Percentiles rank a stretch among this genome's conserved stretches.
Conservation (phyloP, 23 tunicate species). For the Diplosoma virens region DNA sequence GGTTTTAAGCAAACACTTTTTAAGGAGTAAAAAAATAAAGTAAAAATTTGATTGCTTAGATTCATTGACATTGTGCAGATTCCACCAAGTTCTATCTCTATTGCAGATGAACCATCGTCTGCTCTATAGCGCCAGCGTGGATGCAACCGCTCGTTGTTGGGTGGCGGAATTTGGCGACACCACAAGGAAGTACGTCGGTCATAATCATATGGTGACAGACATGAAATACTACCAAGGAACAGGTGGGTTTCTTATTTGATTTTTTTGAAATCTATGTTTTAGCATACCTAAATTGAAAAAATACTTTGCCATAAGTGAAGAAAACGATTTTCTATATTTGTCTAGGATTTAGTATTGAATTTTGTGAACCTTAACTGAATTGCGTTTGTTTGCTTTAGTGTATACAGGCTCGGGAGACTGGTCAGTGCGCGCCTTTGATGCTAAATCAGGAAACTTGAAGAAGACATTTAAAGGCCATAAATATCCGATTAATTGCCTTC, state of each 20-base stretch:
- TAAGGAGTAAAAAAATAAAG: no score
- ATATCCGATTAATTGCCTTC: slow-evolving; percentile 71
- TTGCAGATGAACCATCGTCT: slow-evolving; percentile 60
- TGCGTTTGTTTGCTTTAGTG: no score
- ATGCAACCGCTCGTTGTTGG: slow-evolving; percentile 87
- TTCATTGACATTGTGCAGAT: no score
- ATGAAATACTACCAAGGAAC: slow-evolving; percentile 68
- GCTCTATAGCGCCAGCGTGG: slow-evolving; percentile 84
- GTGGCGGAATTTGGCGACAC: slow-evolving; percentile 92
- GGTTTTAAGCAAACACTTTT: no score
- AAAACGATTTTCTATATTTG: no score
- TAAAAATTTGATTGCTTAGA: no score
- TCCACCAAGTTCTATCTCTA: background rate
- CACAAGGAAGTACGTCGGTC: slow-evolving; percentile 74
- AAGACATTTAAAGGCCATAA: slow-evolving; percentile 76
- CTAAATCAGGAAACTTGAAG: slow-evolving; percentile 75
- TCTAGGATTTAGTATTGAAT: no score
- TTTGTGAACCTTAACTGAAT: no score
- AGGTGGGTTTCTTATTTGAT: no score
- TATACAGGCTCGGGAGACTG: slow-evolving; percentile 83
- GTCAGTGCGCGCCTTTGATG: slow-evolving; percentile 65
- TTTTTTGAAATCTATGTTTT: no score
- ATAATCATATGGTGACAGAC: slow-evolving; percentile 90
- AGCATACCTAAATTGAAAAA: no score
- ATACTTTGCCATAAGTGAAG: no score